Evolutionary conservation across 2,888 invertebrate species (phyloP), one percentile per base, ranked within the genome.

Genomic region (Platycheirus albimanus): DNA sequence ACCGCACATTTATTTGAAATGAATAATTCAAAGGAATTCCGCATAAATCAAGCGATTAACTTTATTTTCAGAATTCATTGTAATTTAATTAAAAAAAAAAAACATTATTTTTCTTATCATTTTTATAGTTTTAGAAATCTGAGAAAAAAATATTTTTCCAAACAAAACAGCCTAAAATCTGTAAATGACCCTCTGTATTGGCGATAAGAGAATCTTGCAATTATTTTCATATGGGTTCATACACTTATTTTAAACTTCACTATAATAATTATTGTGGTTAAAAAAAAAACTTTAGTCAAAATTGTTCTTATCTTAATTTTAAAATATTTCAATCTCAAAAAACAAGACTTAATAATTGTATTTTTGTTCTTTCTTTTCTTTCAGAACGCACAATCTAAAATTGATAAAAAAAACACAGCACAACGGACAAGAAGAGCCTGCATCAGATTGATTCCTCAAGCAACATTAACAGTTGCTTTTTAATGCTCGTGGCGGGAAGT

Each of bases 401-500:
- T 61, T 61, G 69, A 69, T 63, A 70, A 70, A 61, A 30, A 61
- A 41, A 17, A 11, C 33, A 70, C 63, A 47, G 24, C 5, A 13
- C 11, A 24, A 2, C 7, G n/a, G 24, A 72, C 51, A 47, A 64
- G 47, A 64, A 49, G 41, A 66, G 43, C 28, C 15, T 54, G 36
- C 45, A 13, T 8, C 33, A 49, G 56, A 69, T 49, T 70, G 30
- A 20, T 56, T 47, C 54, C 19, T n/a, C 19, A 51, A 52, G 24
- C 24, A 67, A 30, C 17, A 36, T 28, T n/a, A 19, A 15, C 49
- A 54, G 74, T 69, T 28, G 66, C 13, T 71, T 45, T 43, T 45
- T 58, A 51, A 66, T 61, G 52, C 7, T 61, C 43, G 74, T 63
- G 74, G 74, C 79, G 79, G 24, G 69, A 74, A 79, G 58, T 78